These are phyloP conservation scores for Empidonax traillii DNA, from an alignment of 2,113 vertebrate species.

Conservation along the genomic window DNA sequence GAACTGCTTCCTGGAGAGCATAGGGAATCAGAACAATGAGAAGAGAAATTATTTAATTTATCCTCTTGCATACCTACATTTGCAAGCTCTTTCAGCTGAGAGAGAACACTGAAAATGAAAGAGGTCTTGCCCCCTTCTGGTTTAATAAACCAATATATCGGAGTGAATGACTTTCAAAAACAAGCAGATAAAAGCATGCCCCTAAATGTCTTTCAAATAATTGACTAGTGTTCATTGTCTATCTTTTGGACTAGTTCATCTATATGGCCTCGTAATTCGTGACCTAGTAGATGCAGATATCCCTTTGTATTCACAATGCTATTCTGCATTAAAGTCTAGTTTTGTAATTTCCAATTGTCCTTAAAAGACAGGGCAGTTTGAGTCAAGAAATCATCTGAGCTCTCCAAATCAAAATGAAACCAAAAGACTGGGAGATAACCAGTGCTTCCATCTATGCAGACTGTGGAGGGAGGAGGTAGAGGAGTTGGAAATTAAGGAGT, in stretches of 20 bases:
- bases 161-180: not conserved
- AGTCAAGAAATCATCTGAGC: not conserved
- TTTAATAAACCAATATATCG: not conserved
- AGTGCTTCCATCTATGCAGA: not conserved
- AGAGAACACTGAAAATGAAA: not conserved
- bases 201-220: not conserved
- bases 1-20: not conserved
- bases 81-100: not conserved
- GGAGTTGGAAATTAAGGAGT: not conserved
- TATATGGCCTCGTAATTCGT: not conserved
- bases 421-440: not conserved
- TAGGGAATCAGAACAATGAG: not conserved
- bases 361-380: not conserved
- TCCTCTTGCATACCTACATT: not conserved
- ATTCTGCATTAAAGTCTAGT: not conserved
- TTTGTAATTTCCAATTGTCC: not conserved
- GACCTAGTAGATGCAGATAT: not conserved
- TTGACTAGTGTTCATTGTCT: not conserved
- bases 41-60: not conserved
- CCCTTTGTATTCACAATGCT: not conserved
- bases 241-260: not conserved
- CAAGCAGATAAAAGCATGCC: not conserved
- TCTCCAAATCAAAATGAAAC: not conserved
- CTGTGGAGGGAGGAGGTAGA: not conserved
- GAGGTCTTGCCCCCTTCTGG: not conserved